These are phyloP conservation scores for Leptobrachium leishanense DNA, from an alignment of 2,113 vertebrate species.

Conservation along the genomic window DNA sequence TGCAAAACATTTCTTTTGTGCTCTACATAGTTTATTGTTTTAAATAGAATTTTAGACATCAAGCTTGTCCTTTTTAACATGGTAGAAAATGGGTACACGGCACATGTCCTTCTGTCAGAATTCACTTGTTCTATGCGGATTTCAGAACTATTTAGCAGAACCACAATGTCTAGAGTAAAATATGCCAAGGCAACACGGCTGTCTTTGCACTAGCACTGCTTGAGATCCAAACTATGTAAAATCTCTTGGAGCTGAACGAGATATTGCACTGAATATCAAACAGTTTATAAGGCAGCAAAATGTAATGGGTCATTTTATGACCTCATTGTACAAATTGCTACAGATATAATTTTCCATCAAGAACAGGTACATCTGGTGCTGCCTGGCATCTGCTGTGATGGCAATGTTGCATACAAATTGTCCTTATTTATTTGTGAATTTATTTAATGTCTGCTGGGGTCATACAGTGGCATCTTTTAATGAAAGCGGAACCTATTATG, in stretches of 20 bases:
- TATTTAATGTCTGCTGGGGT: no score
- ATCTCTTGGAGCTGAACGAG: constrained; percentile 8
- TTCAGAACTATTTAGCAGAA: not conserved
- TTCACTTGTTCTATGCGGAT: not conserved
- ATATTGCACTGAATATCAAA: constrained; percentile 12
- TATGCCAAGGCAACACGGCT: constrained; percentile 8
- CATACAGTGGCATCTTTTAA: no score
- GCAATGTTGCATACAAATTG: not conserved
- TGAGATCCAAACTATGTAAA: constrained; percentile 15
- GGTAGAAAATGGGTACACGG: not conserved
- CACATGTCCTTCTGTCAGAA: not conserved
- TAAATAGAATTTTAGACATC: no score
- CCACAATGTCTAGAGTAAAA: not conserved
- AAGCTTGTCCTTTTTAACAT: no score
- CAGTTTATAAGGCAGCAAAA: not conserved
- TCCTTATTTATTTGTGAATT: no score
- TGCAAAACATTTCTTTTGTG: no score
- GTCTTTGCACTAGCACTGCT: not conserved
- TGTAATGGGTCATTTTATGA: constrained; percentile 9
- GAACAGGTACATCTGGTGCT: not conserved
- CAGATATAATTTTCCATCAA: not conserved
- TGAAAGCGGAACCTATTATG: no score
- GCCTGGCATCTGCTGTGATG: not conserved
- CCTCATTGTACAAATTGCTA: not conserved
- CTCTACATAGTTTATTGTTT: no score